phyloP scores from a whole-genome alignment of 2,797 vertebrate species.

The Pangasius djambal region DNA sequence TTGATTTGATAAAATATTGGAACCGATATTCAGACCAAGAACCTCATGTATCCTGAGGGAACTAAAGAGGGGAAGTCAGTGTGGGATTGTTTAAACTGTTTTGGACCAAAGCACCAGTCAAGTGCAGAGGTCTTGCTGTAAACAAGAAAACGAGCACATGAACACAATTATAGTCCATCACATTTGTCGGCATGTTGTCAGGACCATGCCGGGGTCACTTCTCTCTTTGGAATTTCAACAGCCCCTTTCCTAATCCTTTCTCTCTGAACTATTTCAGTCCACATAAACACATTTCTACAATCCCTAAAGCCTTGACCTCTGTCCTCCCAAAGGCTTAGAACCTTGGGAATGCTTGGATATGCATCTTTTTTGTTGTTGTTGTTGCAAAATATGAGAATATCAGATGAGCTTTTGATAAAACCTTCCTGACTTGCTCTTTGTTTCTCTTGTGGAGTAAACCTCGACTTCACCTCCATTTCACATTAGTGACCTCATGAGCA shows the following conservation, averaged over 20 bases:
- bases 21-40: slow-evolving; percentile 1
- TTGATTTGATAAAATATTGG: neutral
- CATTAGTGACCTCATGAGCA: slow-evolving; percentile 30
- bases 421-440: neutral
- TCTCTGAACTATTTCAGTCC: slow-evolving; percentile 51
- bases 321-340: slow-evolving; percentile 33
- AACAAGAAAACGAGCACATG: slow-evolving; percentile 42
- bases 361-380: neutral
- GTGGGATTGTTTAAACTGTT: neutral
- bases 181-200: slow-evolving; percentile 14
- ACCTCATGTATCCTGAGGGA: slow-evolving; percentile 1
- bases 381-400: neutral
- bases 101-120: neutral
- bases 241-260: slow-evolving; percentile 44
- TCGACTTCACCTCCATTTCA: slow-evolving; percentile 21
- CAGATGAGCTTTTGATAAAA: neutral
- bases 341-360: slow-evolving; percentile 26
- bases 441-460: slow-evolving; percentile 5
- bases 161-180: slow-evolving; percentile 35
- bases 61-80: neutral
- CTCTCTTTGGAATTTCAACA: slow-evolving; percentile 29
- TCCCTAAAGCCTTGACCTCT: slow-evolving; percentile 42
- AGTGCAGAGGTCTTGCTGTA: slow-evolving; percentile 27
- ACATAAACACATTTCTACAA: slow-evolving; percentile 47
- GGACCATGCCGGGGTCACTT: slow-evolving; percentile 25